Base-by-base conservation (phyloP, 2,888 invertebrate species). In the Entomobrya multifasciata region DNA sequence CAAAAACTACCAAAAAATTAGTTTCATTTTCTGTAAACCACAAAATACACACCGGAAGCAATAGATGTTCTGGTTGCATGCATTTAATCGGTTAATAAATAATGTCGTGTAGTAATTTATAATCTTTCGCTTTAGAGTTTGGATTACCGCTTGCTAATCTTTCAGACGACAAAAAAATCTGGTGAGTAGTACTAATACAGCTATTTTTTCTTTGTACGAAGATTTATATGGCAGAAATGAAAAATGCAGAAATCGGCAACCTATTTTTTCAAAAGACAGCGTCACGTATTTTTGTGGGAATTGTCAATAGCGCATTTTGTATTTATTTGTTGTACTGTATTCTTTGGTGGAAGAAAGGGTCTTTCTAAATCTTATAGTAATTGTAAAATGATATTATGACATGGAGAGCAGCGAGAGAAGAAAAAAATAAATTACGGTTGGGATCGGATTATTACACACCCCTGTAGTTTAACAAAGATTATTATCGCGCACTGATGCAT, bases 221-320 rank as follows among this genome's bases (percentile, higher is more conserved):
- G 36, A 36, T 36, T 6, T 36, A 49, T 49, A 15, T 49, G 5
- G 49, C n/a, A 13, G 13, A 15, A 44, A 20, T n/a, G n/a, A 25
- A 67, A 22, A 36, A 17, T 17, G 44, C 15, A 3, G 25, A 41
- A 1, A 17, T 20, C 20, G 2, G 44, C 22, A 67, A 44, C 22
- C 25, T 44, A 41, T 13, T 17, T 25, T 11, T 55, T 36, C 0
- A 52, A 49, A 36, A 67, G 49, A 15, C 65, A 52, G 13, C 65
- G 79, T 67, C 79, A 79, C 79, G 79, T 25, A 79, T 30, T 67
- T 49, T 47, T 79, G 79, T 67, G 79, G 65, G 44, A 41, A 36
- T 79, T 47, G 17, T 25, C 36, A 57, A 78, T 67, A 20, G 30
- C n/a, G n/a, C n/a, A n/a, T n/a, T 49, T 65, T 55, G 74, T 49